Base-by-base conservation (phyloP, 2,888 invertebrate genomes). In the Scaptomyza cyrtandrae region DNA sequence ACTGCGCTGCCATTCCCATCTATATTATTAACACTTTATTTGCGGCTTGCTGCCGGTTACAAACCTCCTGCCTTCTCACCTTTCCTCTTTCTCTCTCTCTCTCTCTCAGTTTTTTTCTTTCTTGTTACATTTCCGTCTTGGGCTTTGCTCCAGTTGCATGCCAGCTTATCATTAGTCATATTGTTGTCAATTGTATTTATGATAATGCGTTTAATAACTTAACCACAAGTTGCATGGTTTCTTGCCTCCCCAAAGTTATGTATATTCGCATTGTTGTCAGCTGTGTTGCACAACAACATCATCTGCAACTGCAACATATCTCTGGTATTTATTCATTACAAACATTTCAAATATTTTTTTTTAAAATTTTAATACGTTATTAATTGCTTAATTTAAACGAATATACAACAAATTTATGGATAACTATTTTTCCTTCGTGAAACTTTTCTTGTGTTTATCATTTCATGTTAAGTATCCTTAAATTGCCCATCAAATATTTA, bases 11-110 rank as follows among this genome's bases (percentile, higher is more conserved):
- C 78, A 65, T 71, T 72, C 75, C 85, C 83, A 87, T 86, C 85
- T 87, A 88, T 86, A 86, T 88, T 86, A 88, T 88, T 88, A 88
- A 86, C 88, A 88, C 88, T 88, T 88, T 88, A 88, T 86, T 86
- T 86, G 80, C 69, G 57, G 55, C 68, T 56, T 56, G 65, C 59
- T 61, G 71, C 54, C 52, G 29, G 58, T 31, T 49, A 44, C 35
- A 31, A 10, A 41, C 39, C 39, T 41, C 16, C 44, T 49, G 37
- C 11, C 35, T 35, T 35, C 16, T 10, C 6, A 19, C 10, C n/a
- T 6, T 10, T 11, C 35, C 33, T 4, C 64, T 41, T 27, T 43
- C 14, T 10, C 19, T 39, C 45, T 27, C 53, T 37, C 57, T 41
- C 48, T 14, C 37, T 35, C 24, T 14, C 29, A 31, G 7, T 9